Percentiles rank a stretch among this genome's conserved stretches.
phyloP scores from a whole-genome alignment of 2,797 vertebrate genomes.

The Tolypeutes matacus region DNA sequence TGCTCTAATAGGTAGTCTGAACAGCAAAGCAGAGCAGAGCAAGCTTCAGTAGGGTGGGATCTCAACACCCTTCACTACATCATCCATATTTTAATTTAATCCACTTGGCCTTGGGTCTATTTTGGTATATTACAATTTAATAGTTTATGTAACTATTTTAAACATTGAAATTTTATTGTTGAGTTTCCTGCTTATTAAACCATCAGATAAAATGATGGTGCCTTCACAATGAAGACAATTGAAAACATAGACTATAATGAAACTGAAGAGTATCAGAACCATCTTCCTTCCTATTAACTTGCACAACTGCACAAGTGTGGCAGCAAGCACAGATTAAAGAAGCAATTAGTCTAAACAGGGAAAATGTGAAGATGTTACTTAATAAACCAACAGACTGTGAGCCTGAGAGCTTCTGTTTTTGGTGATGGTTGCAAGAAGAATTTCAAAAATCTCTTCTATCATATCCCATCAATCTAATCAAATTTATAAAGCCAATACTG shows the following conservation, averaged over 20 bases:
- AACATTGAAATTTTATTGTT: conserved; percentile 77
- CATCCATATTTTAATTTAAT: conserved; percentile 34
- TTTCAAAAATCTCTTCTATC: conserved; percentile 74
- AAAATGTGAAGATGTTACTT: conserved; percentile 84
- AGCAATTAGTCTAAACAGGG: conserved; percentile 85
- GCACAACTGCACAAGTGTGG: conserved; percentile 80
- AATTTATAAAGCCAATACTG: conserved; percentile 82
- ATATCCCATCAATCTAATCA: conserved; percentile 82
- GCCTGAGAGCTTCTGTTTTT: background rate
- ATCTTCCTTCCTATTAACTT: conserved; percentile 83
- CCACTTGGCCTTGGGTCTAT: background rate
- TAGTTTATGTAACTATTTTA: conserved; percentile 73
- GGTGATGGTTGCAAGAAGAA: conserved; percentile 72
- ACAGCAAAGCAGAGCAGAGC: conserved; percentile 1
- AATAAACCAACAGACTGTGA: conserved; percentile 70
- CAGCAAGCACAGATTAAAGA: conserved; percentile 84
- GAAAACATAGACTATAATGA: conserved; percentile 77
- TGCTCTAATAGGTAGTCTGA: background rate
- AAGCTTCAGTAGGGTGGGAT: background rate
- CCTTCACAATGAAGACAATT: conserved; percentile 83
- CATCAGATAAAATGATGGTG: conserved; percentile 81
- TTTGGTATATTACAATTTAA: conserved; percentile 27
- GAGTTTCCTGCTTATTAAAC: conserved; percentile 78
- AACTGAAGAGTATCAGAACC: conserved; percentile 79
- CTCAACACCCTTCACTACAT: background rate